Evolutionary conservation across 2,113 vertebrate genomes (phyloP).

Genomic region (Craseonycteris thonglongyai): DNA sequence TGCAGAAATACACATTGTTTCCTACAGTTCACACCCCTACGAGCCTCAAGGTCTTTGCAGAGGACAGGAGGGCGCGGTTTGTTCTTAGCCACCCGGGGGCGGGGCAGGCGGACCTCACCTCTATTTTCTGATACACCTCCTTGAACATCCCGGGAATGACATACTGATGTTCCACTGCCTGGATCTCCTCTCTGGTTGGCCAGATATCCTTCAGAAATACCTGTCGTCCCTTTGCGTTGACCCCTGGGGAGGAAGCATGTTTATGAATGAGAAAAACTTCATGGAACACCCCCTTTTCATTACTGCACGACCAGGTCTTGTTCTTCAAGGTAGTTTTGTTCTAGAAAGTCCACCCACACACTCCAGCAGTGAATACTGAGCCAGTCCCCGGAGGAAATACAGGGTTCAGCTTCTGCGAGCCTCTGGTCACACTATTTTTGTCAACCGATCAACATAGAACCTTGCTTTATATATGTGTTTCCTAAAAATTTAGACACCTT

Average conservation of each 20-base stretch:
- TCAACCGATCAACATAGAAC: neutral
- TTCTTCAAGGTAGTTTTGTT: neutral
- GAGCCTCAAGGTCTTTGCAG: neutral
- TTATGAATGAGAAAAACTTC: neutral
- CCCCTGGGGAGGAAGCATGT: conserved; percentile 76
- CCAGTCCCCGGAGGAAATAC: neutral
- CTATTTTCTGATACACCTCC: conserved; percentile 96
- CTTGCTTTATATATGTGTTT: neutral
- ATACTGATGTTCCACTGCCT: conserved; percentile 87
- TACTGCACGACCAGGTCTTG: neutral
- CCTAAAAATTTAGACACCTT: neutral
- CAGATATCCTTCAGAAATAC: conserved; percentile 95
- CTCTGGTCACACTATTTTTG: neutral
- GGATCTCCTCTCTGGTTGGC: conserved; percentile 95
- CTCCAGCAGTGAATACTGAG: too few relatives aligned
- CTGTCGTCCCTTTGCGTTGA: conserved; percentile 83
- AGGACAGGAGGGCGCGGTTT: fast-evolving
- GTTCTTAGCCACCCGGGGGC: fast-evolving
- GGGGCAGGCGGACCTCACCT: conserved; percentile 78
- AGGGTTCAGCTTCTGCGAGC: neutral
- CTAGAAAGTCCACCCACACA: neutral
- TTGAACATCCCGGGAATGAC: conserved; percentile 99
- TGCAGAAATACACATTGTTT: neutral
- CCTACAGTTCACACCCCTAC: neutral
- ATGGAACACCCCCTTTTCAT: neutral